phyloP scores from a whole-genome alignment of 2,113 vertebrate species.

The Ploceus nigricollis region DNA sequence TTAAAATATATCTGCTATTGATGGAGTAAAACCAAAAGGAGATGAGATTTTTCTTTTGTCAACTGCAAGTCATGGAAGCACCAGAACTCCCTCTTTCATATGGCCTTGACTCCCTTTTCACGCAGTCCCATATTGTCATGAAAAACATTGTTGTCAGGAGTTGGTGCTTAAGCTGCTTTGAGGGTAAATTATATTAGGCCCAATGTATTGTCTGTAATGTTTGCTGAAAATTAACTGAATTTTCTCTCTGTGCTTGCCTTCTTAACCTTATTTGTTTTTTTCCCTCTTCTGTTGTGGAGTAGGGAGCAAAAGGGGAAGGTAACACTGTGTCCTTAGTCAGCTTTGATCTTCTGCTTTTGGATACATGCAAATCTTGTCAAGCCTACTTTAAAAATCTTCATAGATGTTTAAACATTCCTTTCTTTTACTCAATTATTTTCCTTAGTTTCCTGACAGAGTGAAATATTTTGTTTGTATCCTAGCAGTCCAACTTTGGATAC shows the following conservation, averaged over 20 bases:
- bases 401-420: neutral
- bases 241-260: neutral
- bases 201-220: neutral
- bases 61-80: neutral
- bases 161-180: neutral
- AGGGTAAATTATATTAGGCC: accelerated
- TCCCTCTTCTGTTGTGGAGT: neutral
- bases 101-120: neutral
- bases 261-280: neutral
- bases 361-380: neutral
- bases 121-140: neutral
- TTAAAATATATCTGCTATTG: neutral
- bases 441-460: neutral
- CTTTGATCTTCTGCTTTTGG: neutral
- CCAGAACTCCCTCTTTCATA: neutral
- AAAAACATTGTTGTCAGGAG: neutral
- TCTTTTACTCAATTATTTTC: neutral
- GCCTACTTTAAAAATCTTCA: neutral
- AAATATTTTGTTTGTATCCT: neutral
- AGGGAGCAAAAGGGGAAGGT: neutral
- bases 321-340: neutral
- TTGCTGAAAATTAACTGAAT: neutral
- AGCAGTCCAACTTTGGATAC: neutral
- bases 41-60: neutral
- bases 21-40: neutral